Evolutionary conservation across 2,797 vertebrate species (phyloP).

Genomic region (Peromyscus aztecus): DNA sequence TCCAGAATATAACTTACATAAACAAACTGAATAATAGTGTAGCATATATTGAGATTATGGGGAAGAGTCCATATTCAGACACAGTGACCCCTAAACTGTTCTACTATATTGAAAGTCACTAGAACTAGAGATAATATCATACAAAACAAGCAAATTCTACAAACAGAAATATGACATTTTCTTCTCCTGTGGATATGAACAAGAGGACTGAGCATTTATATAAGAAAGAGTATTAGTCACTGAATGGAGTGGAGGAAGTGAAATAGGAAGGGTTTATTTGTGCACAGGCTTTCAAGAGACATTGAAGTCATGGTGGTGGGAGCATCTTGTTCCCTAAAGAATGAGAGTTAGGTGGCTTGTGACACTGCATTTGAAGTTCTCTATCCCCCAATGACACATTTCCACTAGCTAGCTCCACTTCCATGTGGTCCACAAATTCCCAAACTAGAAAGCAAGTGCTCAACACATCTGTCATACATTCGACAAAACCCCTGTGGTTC

Average conservation of each 20-base stretch:
- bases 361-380: not conserved
- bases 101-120: not conserved
- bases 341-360: not conserved
- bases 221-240: not conserved
- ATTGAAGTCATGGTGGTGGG: not conserved
- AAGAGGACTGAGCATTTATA: not conserved
- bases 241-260: not conserved
- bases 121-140: not conserved
- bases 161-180: not conserved
- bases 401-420: not conserved
- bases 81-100: not conserved
- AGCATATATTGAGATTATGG: not conserved
- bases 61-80: not conserved
- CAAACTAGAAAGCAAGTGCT: not conserved
- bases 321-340: not conserved
- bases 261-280: not conserved
- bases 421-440: not conserved
- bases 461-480: not conserved
- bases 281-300: not conserved
- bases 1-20: not conserved
- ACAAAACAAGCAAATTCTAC: not conserved
- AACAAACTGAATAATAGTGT: not conserved
- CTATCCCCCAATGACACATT: not conserved
- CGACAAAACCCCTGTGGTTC: rapidly evolving
- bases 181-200: not conserved